phyloP scores from a whole-genome alignment of 2,888 invertebrate genomes.

The Leptopilina myrica region DNA sequence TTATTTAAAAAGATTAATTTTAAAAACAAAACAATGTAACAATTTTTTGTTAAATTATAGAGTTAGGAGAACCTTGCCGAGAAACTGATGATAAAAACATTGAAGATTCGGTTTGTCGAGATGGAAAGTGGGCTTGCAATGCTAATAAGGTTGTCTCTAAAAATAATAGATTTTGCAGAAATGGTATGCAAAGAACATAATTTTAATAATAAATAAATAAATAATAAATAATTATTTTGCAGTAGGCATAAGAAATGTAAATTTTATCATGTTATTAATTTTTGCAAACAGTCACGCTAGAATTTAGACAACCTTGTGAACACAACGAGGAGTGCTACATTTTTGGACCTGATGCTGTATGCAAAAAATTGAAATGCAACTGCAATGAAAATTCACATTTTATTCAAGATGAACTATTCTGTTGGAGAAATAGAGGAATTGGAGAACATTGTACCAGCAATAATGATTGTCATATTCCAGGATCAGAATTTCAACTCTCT shows the following conservation, averaged over 20 bases:
- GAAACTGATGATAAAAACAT: conserved; percentile 46
- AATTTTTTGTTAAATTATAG: conserved; percentile 42
- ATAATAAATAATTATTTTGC: no score
- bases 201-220: no score
- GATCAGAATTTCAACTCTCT: conserved; percentile 42
- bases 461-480: conserved; percentile 62
- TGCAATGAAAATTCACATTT: conserved; percentile 66
- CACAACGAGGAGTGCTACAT: conserved; percentile 63
- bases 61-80: conserved; percentile 66
- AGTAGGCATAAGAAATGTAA: no score
- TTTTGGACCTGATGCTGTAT: conserved; percentile 66
- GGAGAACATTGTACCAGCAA: conserved; percentile 59
- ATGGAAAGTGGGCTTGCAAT: conserved; percentile 63
- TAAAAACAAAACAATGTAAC: no score
- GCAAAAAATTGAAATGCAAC: conserved; percentile 56
- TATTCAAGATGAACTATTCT: conserved; percentile 61
- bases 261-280: no score
- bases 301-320: conserved; percentile 51
- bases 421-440: conserved; percentile 65
- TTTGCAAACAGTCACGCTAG: not conserved
- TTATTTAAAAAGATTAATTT: no score
- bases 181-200: conserved; percentile 56
- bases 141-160: conserved; percentile 53
- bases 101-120: conserved; percentile 59
- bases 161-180: conserved; percentile 62